A percentile compares a stretch with the other conserved stretches of the same genome.
phyloP scores from a whole-genome alignment of 1,140 invertebrate species.

The Probaryconus sp. region DNA sequence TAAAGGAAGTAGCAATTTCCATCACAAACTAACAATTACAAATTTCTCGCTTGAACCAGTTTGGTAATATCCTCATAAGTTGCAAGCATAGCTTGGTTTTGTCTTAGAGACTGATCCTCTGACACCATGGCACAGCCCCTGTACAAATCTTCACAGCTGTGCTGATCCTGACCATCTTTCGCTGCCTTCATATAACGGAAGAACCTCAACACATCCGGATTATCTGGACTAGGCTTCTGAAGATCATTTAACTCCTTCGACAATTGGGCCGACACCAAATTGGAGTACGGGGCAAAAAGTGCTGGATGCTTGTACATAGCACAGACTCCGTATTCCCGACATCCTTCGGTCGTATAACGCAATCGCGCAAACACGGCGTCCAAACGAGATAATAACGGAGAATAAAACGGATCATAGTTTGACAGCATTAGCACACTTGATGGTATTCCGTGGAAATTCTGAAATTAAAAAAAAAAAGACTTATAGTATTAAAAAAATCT shows the following conservation, averaged over 20 bases:
- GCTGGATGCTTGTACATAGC: slow-evolving; percentile 91
- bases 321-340: slow-evolving; percentile 89
- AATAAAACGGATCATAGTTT: slow-evolving; percentile 92
- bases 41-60: slow-evolving; percentile 86
- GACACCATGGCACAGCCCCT: slow-evolving; percentile 78
- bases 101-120: slow-evolving; percentile 78
- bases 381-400: slow-evolving; percentile 86
- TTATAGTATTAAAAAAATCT: no score
- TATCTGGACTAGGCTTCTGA: slow-evolving; percentile 87
- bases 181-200: slow-evolving; percentile 93
- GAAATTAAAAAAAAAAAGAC: slow-evolving; percentile 64
- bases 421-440: slow-evolving; percentile 87
- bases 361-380: slow-evolving; percentile 90
- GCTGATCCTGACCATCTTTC: slow-evolving; percentile 88
- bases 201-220: slow-evolving; percentile 89
- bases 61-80: slow-evolving; percentile 92
- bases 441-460: slow-evolving; percentile 91
- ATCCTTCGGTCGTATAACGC: slow-evolving; percentile 83
- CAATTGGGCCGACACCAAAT: slow-evolving; percentile 90
- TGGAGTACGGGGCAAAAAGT: slow-evolving; percentile 91
- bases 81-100: slow-evolving; percentile 88
- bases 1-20: background rate
- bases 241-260: slow-evolving; percentile 91
- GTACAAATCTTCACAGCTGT: slow-evolving; percentile 81
- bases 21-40: slow-evolving; percentile 16